These are phyloP conservation scores for Callipepla squamata DNA, from an alignment of 2,113 vertebrate genomes.

Conservation along the genomic window DNA sequence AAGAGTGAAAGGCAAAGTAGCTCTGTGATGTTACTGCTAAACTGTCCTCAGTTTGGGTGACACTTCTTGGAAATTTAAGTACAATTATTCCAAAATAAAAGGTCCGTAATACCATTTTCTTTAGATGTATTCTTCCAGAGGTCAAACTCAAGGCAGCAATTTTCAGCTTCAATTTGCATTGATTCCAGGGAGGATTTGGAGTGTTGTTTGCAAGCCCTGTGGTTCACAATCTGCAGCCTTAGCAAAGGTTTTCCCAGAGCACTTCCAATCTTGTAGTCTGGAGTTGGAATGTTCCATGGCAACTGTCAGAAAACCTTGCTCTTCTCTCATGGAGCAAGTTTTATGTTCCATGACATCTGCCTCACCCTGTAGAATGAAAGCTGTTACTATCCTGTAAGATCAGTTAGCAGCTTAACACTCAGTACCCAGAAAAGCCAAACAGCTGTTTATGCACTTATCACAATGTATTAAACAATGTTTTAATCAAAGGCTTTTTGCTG, in stretches of 20 bases:
- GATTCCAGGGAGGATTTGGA: background rate
- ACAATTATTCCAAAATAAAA: background rate
- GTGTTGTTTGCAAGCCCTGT: background rate
- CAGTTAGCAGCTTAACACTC: slow-evolving; percentile 2
- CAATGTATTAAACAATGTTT: slow-evolving; percentile 11
- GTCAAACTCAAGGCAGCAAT: background rate
- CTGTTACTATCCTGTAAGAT: slow-evolving; percentile 9
- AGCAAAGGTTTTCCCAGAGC: background rate
- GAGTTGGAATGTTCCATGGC: background rate
- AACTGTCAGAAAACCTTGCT: background rate
- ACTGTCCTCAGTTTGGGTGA: background rate
- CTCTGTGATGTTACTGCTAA: background rate
- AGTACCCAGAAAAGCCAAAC: background rate
- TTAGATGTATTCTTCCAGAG: background rate
- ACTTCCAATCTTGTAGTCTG: background rate
- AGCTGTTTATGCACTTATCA: background rate
- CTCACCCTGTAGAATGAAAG: background rate
- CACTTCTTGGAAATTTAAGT: background rate
- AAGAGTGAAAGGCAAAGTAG: background rate
- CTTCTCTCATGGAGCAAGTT: background rate
- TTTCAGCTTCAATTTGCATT: background rate
- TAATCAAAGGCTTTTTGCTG: background rate
- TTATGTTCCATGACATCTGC: background rate
- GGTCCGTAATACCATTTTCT: rapidly evolving
- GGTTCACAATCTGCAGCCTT: background rate